Evolutionary conservation across 2,888 invertebrate genomes (phyloP).

Genomic region (Teleogryllus oceanicus): DNA sequence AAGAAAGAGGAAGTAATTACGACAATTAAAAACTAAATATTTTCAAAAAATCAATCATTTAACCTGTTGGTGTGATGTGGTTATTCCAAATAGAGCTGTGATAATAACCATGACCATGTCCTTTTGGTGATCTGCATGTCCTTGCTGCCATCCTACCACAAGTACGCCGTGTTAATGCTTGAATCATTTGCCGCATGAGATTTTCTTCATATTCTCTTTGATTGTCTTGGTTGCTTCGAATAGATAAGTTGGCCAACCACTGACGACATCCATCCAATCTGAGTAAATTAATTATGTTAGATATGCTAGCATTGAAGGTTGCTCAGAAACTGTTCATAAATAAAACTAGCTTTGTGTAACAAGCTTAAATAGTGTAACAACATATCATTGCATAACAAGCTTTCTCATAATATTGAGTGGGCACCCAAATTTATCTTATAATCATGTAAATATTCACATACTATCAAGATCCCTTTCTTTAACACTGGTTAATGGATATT

Average conservation of each 20-base stretch:
- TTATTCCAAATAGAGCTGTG: conserved; percentile 26
- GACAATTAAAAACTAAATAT: no score
- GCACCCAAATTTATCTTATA: no score
- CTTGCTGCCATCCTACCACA: conserved; percentile 41
- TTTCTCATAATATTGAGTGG: no score
- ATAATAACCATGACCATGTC: conserved; percentile 23
- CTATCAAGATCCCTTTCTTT: no score
- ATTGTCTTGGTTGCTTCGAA: conserved; percentile 83
- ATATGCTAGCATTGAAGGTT: no score
- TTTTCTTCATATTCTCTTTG: conserved; percentile 81
- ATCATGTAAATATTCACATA: no score
- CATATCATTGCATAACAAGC: no score
- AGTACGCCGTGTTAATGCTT: conserved; percentile 55
- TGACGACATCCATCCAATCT: conserved; percentile 54
- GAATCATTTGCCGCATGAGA: conserved; percentile 64
- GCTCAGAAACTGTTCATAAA: no score
- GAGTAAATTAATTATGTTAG: neutral
- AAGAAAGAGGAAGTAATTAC: no score
- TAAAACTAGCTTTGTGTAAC: no score
- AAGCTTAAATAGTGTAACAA: no score
- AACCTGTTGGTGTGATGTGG: conserved; percentile 41
- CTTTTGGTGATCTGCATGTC: conserved; percentile 37
- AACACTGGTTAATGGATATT: no score
- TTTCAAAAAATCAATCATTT: conserved; percentile 28
- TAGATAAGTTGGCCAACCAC: conserved; percentile 73